Percentiles rank a stretch among this genome's conserved stretches.
Conservation (phyloP, 2,113 vertebrate species). For the Rhinoderma darwinii region DNA sequence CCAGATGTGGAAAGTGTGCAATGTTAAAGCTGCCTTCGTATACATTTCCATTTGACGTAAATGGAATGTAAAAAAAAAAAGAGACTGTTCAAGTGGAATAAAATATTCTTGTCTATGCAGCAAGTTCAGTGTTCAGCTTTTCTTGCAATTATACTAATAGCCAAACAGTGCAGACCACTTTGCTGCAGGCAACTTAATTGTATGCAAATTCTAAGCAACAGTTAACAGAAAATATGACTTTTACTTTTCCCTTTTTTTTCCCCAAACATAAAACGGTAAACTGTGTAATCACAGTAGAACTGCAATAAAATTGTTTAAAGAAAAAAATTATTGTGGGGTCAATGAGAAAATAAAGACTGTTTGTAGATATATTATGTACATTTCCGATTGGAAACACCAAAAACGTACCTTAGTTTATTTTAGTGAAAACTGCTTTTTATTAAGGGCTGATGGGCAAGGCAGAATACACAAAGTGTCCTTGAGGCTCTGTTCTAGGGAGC, state of each 20-base stretch:
- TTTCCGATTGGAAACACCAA: not conserved
- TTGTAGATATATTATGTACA: not conserved
- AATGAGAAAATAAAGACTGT: not conserved
- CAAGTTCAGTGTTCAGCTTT: not conserved
- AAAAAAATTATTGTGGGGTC: too few relatives aligned
- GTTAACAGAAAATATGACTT: not conserved
- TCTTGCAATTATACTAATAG: not conserved
- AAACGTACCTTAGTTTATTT: not conserved
- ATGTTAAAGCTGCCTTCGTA: not conserved
- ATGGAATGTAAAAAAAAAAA: conserved; percentile 14
- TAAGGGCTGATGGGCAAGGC: too few relatives aligned
- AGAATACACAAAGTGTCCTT: too few relatives aligned
- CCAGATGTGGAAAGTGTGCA: not conserved
- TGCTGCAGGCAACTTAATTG: conserved; percentile 4
- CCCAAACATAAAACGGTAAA: not conserved
- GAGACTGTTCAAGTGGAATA: not conserved
- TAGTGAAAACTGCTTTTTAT: too few relatives aligned
- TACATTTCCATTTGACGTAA: conserved; percentile 14
- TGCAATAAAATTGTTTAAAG: not conserved
- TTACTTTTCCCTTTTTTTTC: not conserved
- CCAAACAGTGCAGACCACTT: conserved; percentile 10
- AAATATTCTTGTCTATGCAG: conserved; percentile 34
- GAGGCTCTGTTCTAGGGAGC: too few relatives aligned
- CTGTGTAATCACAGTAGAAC: not conserved
- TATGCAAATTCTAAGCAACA: conserved; percentile 19